Conservation (phyloP, 2,113 vertebrate species). For the Semnornis frantzii region DNA sequence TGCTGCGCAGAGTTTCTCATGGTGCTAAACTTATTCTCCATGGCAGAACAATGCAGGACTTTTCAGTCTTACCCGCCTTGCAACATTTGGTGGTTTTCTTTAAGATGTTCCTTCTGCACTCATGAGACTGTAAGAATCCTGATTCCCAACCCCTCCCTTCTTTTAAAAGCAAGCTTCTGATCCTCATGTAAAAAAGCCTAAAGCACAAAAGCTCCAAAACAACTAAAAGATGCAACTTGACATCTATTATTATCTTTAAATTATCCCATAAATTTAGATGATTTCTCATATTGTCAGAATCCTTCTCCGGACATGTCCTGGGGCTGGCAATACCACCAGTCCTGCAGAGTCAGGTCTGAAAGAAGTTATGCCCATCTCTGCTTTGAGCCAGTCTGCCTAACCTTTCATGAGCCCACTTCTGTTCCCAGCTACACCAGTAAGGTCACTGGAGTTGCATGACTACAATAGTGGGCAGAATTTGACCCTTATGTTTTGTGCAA, state of each 20-base stretch:
- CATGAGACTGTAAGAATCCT: conserved; percentile 35
- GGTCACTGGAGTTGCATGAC: background rate
- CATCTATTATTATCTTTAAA: conserved; percentile 44
- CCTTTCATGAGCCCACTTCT: background rate
- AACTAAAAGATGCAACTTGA: conserved; percentile 27
- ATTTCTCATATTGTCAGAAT: background rate
- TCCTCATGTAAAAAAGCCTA: conserved; percentile 48
- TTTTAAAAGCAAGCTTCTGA: conserved; percentile 30
- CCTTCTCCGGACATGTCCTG: background rate
- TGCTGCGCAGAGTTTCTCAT: background rate
- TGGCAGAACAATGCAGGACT: conserved; percentile 14
- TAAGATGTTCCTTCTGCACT: conserved; percentile 45
- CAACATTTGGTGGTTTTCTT: conserved; percentile 53
- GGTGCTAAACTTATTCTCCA: conserved; percentile 20
- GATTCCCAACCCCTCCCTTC: background rate
- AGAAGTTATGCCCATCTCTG: background rate
- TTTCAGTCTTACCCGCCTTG: background rate
- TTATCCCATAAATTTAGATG: background rate
- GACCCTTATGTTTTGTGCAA: accelerated
- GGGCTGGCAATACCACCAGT: background rate
- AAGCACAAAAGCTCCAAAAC: conserved; percentile 48
- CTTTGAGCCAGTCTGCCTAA: background rate
- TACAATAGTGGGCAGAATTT: background rate
- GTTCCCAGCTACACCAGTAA: background rate
- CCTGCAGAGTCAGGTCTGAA: accelerated